Evolutionary conservation across 2,888 invertebrate species (phyloP), one percentile per base, ranked within the genome.

Genomic region (Coecobrya sp.): DNA sequence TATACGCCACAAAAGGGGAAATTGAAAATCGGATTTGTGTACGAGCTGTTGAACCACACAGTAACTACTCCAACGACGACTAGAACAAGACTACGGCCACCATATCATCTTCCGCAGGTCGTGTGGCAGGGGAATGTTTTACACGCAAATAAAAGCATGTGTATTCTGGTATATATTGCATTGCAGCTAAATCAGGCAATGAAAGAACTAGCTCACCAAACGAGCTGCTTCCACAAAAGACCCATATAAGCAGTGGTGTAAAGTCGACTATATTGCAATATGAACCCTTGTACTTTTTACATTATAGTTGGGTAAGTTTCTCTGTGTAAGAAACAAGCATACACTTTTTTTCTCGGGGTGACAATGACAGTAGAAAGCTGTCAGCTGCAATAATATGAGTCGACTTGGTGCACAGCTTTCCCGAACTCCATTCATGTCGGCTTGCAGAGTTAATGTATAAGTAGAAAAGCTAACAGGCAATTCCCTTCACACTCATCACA

Each of bases 361-460:
- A 93, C 92, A 93, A 93, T 89, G 93, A 93, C 93, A 93, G 91
- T 89, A 62, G 92, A 88, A 87, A 93, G 86, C 92, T 93, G 93
- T 93, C 91, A 92, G 89, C 70, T 88, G 91, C 93, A 93, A 90
- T 93, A 93, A 91, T 91, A 73, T 68, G 85, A 84, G 68, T 84
- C 82, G 59, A 52, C 70, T 27, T 82, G 81, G 62, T 82, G 82
- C 82, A 82, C 82, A 62, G 62, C 82, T 82, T 82, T 82, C 62
- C 42, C 82, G 19, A 62, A 36, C 59, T 79, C 52, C 55, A 79
- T 79, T 79, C 27, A 79, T 52, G 79, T 79, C 79, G 79, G 79
- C 79, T 79, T 79, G 25, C 79, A 13, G n/a, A 79, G 52, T 79
- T 62, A 82, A 59, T 62, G 62, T 62, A 62, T 59, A 62, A 82